Conservation (phyloP, 2,113 vertebrate genomes). For the Naja naja region DNA sequence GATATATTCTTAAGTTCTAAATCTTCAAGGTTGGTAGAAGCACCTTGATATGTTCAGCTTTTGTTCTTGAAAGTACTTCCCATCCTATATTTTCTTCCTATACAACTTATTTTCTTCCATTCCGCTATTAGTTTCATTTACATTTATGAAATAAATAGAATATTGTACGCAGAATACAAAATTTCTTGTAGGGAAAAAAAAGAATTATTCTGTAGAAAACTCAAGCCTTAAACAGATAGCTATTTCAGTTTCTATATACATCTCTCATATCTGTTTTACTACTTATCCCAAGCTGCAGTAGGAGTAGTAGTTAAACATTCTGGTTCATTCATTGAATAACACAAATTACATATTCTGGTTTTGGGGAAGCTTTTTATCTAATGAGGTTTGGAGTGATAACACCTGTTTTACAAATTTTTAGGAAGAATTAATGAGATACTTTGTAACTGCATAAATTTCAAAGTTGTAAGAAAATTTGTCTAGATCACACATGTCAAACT, state of each 20-base stretch:
- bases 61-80: background rate
- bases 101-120: background rate
- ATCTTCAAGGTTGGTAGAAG: background rate
- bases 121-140: background rate
- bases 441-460: background rate
- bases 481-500: background rate
- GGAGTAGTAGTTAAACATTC: background rate
- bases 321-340: background rate
- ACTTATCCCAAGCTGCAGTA: background rate
- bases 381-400: background rate
- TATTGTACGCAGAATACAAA: background rate
- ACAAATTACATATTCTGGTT: background rate
- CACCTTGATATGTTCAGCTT: background rate
- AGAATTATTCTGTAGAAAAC: background rate
- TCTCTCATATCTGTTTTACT: background rate
- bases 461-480: background rate
- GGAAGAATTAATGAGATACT: background rate
- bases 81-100: background rate
- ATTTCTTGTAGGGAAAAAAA: background rate
- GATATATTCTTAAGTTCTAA: background rate
- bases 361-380: background rate
- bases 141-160: background rate
- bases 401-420: background rate
- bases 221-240: background rate
- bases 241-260: background rate